Conservation (phyloP, 2,888 invertebrate species). For the Amaurobius ferox region DNA sequence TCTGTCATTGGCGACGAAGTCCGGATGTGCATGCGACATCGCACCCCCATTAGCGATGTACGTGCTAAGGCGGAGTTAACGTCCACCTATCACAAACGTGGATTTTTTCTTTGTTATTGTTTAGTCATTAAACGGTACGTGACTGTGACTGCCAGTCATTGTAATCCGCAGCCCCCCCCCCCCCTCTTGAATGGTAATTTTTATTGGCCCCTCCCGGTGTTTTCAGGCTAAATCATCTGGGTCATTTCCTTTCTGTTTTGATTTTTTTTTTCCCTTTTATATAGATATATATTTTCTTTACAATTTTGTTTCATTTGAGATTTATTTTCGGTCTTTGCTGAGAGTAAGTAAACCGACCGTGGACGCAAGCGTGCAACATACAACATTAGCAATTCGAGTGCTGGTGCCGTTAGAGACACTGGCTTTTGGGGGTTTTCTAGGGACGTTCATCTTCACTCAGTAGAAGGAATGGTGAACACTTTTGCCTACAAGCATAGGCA, state of each 20-base stretch:
- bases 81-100: slow-evolving; percentile 40
- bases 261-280: not conserved
- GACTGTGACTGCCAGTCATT: slow-evolving; percentile 55
- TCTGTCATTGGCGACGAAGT: slow-evolving; percentile 67
- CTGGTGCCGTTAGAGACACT: too few species aligned
- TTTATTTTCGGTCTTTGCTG: not conserved
- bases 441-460: too few species aligned
- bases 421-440: too few species aligned
- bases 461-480: too few species aligned
- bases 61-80: slow-evolving; percentile 52
- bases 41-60: slow-evolving; percentile 62
- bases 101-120: slow-evolving; percentile 41
- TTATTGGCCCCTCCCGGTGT: slow-evolving; percentile 4
- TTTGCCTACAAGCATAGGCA: too few species aligned
- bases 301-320: not conserved
- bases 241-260: slow-evolving; percentile 14
- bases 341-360: not conserved
- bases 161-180: slow-evolving; percentile 23
- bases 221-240: slow-evolving; percentile 5
- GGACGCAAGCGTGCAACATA: not conserved
- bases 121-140: slow-evolving; percentile 67
- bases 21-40: slow-evolving; percentile 71
- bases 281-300: not conserved
- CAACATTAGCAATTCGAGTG: too few species aligned
- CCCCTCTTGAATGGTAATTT: slow-evolving; percentile 32